These are phyloP conservation scores for Calephelis perditalis DNA, from an alignment of 2,888 invertebrate species.

Conservation along the genomic window DNA sequence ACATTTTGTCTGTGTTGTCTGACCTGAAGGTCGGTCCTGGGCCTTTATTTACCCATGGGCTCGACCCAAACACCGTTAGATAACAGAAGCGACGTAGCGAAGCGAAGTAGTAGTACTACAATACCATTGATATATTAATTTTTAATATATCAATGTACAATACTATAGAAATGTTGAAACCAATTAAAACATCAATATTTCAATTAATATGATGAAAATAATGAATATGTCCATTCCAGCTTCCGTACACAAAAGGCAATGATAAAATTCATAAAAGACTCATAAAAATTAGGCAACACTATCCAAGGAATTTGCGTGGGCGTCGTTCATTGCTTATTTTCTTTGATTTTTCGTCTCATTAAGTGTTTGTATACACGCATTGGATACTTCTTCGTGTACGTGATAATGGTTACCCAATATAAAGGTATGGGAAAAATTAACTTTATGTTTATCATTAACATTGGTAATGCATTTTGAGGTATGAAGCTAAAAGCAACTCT, in stretches of 20 bases:
- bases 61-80: too few species aligned
- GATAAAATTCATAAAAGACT: conserved; percentile 4
- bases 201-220: neutral
- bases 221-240: too few species aligned
- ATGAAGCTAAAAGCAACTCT: neutral
- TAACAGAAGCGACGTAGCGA: too few species aligned
- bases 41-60: too few species aligned
- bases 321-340: conserved; percentile 51
- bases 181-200: conserved; percentile 1
- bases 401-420: conserved; percentile 60
- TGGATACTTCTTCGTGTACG: conserved; percentile 47
- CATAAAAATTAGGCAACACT: conserved; percentile 5
- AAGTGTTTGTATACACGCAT: conserved; percentile 64
- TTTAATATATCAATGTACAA: too few species aligned
- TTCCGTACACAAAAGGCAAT: neutral
- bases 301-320: conserved; percentile 40
- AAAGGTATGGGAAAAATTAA: conserved; percentile 57
- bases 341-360: conserved; percentile 66
- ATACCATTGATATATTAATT: too few species aligned
- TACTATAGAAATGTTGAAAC: too few species aligned
- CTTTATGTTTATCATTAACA: conserved; percentile 44
- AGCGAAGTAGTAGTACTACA: too few species aligned
- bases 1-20: too few species aligned
- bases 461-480: conserved; percentile 9
- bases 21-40: too few species aligned